These are phyloP conservation scores for Australoheros scitulus DNA, from an alignment of 2,113 vertebrate species.

Conservation along the genomic window DNA sequence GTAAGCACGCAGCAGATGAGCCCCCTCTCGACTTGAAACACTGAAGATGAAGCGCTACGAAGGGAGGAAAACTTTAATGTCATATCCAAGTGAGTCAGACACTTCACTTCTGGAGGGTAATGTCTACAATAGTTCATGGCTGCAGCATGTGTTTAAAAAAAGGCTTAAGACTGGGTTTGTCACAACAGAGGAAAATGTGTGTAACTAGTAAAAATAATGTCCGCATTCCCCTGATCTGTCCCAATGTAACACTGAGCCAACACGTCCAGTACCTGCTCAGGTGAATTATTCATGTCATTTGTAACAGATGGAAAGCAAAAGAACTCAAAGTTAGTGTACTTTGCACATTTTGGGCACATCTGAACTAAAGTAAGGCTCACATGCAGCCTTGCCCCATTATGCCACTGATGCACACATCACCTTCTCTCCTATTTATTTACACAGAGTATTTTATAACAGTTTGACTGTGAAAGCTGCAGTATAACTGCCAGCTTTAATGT, in stretches of 20 bases:
- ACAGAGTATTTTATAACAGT: not conserved
- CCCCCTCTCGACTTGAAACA: not conserved
- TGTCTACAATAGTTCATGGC: not conserved
- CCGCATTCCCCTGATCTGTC: not conserved
- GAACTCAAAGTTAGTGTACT: not conserved
- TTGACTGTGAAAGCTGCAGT: not conserved
- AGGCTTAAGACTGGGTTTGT: not conserved
- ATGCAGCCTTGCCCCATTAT: not conserved
- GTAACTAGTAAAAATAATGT: not conserved
- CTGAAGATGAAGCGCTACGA: not conserved
- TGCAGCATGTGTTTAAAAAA: not conserved
- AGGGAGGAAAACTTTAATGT: not conserved
- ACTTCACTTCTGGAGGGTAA: not conserved
- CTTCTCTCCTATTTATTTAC: not conserved
- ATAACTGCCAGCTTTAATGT: not conserved
- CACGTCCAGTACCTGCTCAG: not conserved
- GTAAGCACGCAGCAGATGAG: not conserved
- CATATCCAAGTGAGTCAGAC: not conserved
- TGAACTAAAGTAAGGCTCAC: not conserved
- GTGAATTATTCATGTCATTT: not conserved
- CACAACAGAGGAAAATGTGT: not conserved
- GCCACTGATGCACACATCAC: not conserved
- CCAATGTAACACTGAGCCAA: not conserved
- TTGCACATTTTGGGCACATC: not conserved
- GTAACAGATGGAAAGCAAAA: not conserved